These are phyloP conservation scores for Podiceps cristatus DNA, from an alignment of 2,113 vertebrate species.

Conservation along the genomic window DNA sequence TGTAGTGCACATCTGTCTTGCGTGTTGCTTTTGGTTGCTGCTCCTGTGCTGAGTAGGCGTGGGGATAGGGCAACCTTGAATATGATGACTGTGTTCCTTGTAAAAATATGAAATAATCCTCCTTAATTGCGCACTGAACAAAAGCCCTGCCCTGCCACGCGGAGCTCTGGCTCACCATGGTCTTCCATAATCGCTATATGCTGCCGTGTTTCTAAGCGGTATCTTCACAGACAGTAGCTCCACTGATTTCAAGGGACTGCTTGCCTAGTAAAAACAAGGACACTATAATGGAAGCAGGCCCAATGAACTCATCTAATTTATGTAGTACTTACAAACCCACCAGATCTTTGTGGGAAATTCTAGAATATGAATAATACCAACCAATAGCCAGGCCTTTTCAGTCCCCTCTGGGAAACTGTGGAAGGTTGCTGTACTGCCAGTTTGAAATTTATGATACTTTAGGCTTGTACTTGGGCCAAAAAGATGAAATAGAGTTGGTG, in stretches of 20 bases:
- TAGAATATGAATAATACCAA: conserved; percentile 18
- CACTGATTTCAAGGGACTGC: background rate
- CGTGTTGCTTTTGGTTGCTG: background rate
- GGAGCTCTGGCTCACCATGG: background rate
- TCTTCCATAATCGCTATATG: fast-evolving
- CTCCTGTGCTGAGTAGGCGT: background rate
- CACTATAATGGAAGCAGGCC: background rate
- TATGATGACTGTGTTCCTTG: background rate
- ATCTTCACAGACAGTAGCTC: background rate
- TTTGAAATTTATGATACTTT: background rate
- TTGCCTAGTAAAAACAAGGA: background rate
- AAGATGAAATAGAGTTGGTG: background rate
- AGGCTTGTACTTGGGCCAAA: background rate
- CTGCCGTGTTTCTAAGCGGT: background rate
- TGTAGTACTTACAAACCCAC: background rate
- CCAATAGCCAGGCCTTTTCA: background rate
- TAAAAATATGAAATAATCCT: background rate
- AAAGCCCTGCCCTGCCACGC: background rate
- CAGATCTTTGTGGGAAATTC: conserved; percentile 6
- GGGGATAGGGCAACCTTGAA: background rate
- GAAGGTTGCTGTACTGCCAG: background rate
- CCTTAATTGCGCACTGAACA: background rate
- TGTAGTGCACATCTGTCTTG: background rate
- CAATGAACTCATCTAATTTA: background rate
- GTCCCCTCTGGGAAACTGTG: background rate